These are phyloP conservation scores for Indicator maculatus DNA, from an alignment of 2,113 vertebrate genomes.

Conservation along the genomic window DNA sequence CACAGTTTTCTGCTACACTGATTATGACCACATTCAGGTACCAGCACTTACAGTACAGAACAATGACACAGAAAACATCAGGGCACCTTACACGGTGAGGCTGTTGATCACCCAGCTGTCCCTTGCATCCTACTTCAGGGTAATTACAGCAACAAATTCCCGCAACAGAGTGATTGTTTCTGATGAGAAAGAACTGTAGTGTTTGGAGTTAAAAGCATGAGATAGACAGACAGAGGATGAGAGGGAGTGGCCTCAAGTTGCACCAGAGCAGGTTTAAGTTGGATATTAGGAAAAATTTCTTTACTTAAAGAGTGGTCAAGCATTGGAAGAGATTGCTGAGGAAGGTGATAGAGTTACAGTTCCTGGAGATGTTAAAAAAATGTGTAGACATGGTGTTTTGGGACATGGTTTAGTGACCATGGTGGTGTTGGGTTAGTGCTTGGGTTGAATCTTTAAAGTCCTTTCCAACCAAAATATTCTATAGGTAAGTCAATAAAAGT, in stretches of 20 bases:
- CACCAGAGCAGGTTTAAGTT: no score
- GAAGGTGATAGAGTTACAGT: no score
- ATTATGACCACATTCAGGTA: neutral
- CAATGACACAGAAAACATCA: neutral
- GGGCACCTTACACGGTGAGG: neutral
- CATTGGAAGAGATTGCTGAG: no score
- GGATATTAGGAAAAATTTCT: no score
- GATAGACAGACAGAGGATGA: neutral
- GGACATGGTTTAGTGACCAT: no score
- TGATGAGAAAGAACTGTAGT: neutral
- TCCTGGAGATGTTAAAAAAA: no score
- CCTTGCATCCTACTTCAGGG: neutral
- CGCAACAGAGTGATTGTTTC: neutral
- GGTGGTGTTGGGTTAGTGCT: no score
- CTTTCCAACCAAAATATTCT: no score
- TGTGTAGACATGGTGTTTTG: no score
- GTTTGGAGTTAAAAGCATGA: neutral
- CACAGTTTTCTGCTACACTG: neutral
- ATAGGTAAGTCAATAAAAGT: neutral
- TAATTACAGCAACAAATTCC: neutral
- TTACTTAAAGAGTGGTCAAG: no score
- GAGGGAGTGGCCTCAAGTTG: no score
- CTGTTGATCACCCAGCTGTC: neutral
- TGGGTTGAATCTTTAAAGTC: no score
- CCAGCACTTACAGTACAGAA: neutral